These are phyloP conservation scores for Euwallacea similis DNA, from an alignment of 1,140 invertebrate species.

Conservation along the genomic window DNA sequence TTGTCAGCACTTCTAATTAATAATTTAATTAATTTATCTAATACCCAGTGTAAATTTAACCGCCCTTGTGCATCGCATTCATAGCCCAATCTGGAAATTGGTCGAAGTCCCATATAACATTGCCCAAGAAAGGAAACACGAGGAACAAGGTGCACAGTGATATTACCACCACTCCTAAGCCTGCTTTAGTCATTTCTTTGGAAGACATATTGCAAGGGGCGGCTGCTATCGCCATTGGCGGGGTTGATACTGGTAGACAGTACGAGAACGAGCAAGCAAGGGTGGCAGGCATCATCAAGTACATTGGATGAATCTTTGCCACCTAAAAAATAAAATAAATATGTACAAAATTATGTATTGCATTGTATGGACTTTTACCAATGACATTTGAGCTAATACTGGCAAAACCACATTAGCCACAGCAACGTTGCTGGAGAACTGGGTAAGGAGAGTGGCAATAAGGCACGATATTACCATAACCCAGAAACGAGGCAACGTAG, in stretches of 20 bases:
- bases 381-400: slow-evolving; percentile 72
- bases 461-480: slow-evolving; percentile 63
- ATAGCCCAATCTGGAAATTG: slow-evolving; percentile 58
- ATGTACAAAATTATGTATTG: neutral
- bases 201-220: slow-evolving; percentile 76
- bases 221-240: slow-evolving; percentile 94
- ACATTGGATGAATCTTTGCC: slow-evolving; percentile 74
- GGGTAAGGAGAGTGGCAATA: slow-evolving; percentile 66
- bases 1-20: too few relatives aligned
- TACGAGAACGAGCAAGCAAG: slow-evolving; percentile 78
- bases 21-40: too few relatives aligned
- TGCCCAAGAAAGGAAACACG: slow-evolving; percentile 57
- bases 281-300: slow-evolving; percentile 83
- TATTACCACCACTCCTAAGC: slow-evolving; percentile 51
- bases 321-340: slow-evolving; percentile 34
- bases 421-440: slow-evolving; percentile 83
- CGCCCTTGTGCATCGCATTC: neutral
- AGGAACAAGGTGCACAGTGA: slow-evolving; percentile 49
- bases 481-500: slow-evolving; percentile 57
- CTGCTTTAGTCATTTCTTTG: slow-evolving; percentile 68
- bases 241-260: slow-evolving; percentile 75
- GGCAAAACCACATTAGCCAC: slow-evolving; percentile 84
- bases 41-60: too few relatives aligned
- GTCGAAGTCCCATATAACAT: slow-evolving; percentile 59
- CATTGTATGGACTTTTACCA: slow-evolving; percentile 32